A percentile compares a stretch with the other conserved stretches of the same genome.
Evolutionary conservation across 2,113 vertebrate species (phyloP).

Genomic region (Elgaria multicarinata): DNA sequence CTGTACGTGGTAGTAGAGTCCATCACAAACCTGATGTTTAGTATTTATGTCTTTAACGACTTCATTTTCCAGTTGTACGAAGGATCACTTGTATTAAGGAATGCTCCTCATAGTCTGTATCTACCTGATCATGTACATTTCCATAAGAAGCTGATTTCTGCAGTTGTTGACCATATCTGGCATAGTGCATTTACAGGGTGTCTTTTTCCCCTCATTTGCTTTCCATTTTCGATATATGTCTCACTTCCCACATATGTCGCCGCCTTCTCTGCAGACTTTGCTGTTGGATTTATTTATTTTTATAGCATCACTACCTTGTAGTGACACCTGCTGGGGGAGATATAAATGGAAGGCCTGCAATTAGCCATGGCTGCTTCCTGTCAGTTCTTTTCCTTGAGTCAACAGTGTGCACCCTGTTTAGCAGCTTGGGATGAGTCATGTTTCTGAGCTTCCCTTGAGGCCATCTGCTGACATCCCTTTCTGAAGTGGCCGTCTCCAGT

Average conservation of each 20-base stretch:
- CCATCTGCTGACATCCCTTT: slow-evolving; percentile 47
- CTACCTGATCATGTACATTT: neutral
- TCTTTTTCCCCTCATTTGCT: neutral
- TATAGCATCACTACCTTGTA: neutral
- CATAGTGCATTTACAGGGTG: neutral
- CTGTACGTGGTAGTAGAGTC: neutral
- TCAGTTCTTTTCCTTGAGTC: neutral
- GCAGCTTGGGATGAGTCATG: neutral
- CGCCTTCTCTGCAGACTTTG: neutral
- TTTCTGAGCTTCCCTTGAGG: slow-evolving; percentile 42
- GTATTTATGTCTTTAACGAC: slow-evolving; percentile 33
- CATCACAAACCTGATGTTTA: slow-evolving; percentile 19
- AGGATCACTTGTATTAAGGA: slow-evolving; percentile 20
- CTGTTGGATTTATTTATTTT: slow-evolving; percentile 12
- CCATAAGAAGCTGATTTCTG: slow-evolving; percentile 20
- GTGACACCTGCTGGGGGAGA: slow-evolving; percentile 50
- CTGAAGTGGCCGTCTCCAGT: slow-evolving; percentile 19
- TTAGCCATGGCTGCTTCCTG: slow-evolving; percentile 16
- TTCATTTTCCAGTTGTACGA: slow-evolving; percentile 32
- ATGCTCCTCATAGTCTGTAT: slow-evolving; percentile 9
- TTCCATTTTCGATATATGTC: neutral
- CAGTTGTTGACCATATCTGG: neutral
- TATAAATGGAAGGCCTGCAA: neutral
- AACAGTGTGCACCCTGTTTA: neutral
- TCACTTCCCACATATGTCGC: neutral